phyloP scores from a whole-genome alignment of 2,888 invertebrate species.

The Drosophila ustulata region DNA sequence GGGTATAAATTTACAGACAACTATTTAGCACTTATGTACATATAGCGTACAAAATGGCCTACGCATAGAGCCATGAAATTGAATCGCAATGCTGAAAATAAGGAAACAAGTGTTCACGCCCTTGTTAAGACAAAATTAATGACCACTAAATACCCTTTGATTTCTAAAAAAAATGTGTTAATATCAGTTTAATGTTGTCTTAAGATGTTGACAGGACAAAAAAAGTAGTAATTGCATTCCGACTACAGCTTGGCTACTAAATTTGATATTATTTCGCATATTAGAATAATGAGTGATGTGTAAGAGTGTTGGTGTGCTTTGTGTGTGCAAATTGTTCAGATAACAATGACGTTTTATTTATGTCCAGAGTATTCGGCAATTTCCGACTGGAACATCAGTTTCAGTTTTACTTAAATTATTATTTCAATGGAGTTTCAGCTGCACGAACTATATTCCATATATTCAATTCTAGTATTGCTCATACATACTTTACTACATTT shows the following conservation, averaged over 20 bases:
- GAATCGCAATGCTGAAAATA: constrained; percentile 62
- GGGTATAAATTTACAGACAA: constrained; percentile 69
- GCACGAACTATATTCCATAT: background rate
- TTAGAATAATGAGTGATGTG: no score
- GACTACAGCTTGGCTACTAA: no score
- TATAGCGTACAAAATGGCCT: constrained; percentile 65
- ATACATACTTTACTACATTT: no score
- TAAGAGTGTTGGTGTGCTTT: no score
- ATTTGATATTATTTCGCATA: no score
- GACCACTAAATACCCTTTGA: background rate
- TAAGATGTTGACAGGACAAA: no score
- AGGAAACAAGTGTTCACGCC: background rate
- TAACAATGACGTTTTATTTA: constrained; percentile 65
- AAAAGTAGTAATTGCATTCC: background rate
- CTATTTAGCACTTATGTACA: constrained; percentile 73
- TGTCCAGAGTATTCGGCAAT: constrained; percentile 35
- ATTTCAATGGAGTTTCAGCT: constrained; percentile 44
- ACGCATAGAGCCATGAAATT: constrained; percentile 82
- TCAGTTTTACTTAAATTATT: constrained; percentile 47
- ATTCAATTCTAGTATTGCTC: no score
- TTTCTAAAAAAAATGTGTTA: background rate
- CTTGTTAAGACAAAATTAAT: background rate
- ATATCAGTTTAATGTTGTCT: background rate
- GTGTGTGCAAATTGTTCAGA: constrained; percentile 16
- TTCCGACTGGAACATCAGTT: constrained; percentile 37